Evolutionary conservation across 64 coral and sea anemone species (phyloP).

Genomic region (Exaiptasia diaphana): DNA sequence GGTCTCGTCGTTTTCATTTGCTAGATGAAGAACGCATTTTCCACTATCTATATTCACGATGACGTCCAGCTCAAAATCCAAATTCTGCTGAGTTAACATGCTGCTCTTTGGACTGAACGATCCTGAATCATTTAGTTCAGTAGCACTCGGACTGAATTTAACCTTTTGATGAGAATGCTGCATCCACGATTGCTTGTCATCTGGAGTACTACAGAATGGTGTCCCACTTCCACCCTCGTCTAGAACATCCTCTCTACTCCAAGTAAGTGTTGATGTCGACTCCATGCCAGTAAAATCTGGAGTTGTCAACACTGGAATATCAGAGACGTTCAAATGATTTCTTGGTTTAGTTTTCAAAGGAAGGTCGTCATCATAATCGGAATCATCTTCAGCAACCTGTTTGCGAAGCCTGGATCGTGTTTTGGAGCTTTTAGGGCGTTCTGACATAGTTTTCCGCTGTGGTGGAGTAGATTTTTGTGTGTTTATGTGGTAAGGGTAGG

Average conservation of each 20-base stretch:
- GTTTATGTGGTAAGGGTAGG: neutral
- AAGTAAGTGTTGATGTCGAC: too few species aligned
- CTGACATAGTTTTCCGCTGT: conserved; percentile 53
- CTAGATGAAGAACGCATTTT: conserved; percentile 82
- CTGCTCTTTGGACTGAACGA: conserved; percentile 22
- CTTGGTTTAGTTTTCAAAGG: neutral
- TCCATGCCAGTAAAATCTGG: neutral
- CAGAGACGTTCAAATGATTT: neutral
- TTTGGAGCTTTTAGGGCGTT: conserved; percentile 52
- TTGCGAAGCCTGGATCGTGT: conserved; percentile 45
- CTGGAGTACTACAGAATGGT: neutral
- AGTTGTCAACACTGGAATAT: neutral
- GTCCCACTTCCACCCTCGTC: neutral
- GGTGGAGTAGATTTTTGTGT: neutral
- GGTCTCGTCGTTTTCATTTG: conserved; percentile 57
- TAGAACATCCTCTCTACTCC: too few species aligned
- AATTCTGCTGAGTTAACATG: conserved; percentile 47
- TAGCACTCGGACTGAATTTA: conserved; percentile 63
- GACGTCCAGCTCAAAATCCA: conserved; percentile 94
- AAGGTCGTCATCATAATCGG: conserved; percentile 10
- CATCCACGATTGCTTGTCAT: neutral
- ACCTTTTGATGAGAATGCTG: conserved; percentile 27
- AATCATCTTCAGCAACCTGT: conserved; percentile 27
- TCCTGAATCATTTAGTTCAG: conserved; percentile 50
- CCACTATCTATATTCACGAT: conserved; percentile 90